Base-by-base conservation (phyloP, 35 echinoderm and acorn worm genomes). In the Ophioderma brevispina region DNA sequence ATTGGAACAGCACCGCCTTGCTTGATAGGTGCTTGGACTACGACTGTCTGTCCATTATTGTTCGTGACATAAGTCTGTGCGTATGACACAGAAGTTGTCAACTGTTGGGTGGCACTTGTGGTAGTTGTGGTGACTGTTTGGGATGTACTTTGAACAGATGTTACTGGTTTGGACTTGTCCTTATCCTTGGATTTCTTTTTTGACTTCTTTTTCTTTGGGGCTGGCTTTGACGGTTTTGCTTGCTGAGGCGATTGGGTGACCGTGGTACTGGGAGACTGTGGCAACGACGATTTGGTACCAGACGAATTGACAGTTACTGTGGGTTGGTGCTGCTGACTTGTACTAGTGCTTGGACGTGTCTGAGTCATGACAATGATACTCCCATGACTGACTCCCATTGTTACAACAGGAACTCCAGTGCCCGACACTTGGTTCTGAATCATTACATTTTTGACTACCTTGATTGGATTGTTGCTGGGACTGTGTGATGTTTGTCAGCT, bases 331-430 rank as follows among this genome's bases (percentile, higher is more conserved):
- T 40, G 76, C 28, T 78, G 64, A 18, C 39, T 37, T 28, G 85
- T 70, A 39, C 70, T 76, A 41, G 39, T 70, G 18, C 36, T 38
- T 35, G 70, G 30, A 6, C 75, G 37, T 13, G 94, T 56, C 40
- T 91, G 82, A 63, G 90, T 96, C 75, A 96, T 92, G n/a, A 96
- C 92, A 19, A 96, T 96, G 30, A 96, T 93, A 78, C 88, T 96
- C 35, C 94, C 94, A 35, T 93, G 90, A 36, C 91, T 96, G 23
- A 91, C 91, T 33, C 86, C 91, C 14, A 96, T 88, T 17, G 94
- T 96, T n/a, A 96, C 92, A 11, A 96, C 94, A 55, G 94, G 94
- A 31, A 70, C 59, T 92, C 90, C 30, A 85, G 39, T 46, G n/a
- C 63, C 52, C 36, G 40, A 81, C 18, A 81, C 79, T 35, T 63